phyloP scores from a whole-genome alignment of 2,113 vertebrate species.

The Corapipo altera region DNA sequence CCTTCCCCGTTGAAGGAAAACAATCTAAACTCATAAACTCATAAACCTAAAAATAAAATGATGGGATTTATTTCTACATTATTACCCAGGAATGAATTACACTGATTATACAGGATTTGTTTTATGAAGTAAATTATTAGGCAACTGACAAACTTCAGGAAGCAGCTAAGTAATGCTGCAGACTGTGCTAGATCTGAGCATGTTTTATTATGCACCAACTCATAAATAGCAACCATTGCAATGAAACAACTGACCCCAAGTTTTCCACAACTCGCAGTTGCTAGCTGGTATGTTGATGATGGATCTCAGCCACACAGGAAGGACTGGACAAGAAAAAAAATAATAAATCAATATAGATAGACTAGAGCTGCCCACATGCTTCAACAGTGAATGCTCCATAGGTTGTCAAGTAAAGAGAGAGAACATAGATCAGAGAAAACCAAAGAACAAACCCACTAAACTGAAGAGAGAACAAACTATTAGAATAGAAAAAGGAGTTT shows the following conservation, averaged over 20 bases:
- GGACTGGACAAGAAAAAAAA: constrained; percentile 20
- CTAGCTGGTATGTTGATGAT: constrained; percentile 50
- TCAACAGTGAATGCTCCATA: constrained; percentile 68
- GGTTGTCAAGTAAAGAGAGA: constrained; percentile 54
- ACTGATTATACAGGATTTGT: constrained; percentile 15
- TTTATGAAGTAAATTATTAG: constrained; percentile 4
- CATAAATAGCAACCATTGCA: constrained; percentile 36
- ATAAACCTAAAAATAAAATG: constrained; percentile 14
- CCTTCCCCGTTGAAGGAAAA: neutral
- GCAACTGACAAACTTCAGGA: constrained; percentile 12
- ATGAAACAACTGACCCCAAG: constrained; percentile 68
- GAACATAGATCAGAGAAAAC: constrained; percentile 10
- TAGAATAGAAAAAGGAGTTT: neutral
- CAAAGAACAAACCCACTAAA: neutral
- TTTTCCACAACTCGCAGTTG: constrained; percentile 63
- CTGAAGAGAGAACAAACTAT: neutral
- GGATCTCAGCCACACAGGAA: constrained; percentile 61
- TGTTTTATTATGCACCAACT: constrained; percentile 1
- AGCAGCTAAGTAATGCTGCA: constrained; percentile 20
- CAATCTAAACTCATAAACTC: neutral
- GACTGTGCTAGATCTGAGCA: neutral
- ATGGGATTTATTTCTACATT: neutral
- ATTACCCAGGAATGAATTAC: neutral
- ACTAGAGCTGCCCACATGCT: constrained; percentile 21
- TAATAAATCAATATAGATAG: constrained; percentile 35